phyloP scores from a whole-genome alignment of 2,888 invertebrate genomes.

The Polietes domitor region DNA sequence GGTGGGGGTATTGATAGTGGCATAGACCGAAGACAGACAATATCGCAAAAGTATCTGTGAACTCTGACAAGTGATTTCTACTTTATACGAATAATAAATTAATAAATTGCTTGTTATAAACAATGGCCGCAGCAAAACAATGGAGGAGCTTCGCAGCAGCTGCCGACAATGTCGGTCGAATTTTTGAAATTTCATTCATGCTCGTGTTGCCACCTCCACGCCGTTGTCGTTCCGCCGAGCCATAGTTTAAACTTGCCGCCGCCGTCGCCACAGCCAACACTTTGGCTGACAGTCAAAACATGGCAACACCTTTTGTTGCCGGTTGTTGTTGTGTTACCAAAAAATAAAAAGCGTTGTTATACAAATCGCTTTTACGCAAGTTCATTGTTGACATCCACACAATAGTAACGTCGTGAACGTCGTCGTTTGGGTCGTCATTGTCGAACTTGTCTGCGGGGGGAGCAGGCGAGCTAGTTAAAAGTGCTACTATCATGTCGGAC shows the following conservation, averaged over 20 bases:
- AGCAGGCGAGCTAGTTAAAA: background rate
- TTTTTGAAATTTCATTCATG: conserved; percentile 28
- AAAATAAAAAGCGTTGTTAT: background rate
- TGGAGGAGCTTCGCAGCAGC: too few relatives aligned
- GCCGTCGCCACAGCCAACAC: background rate
- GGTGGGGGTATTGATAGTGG: background rate
- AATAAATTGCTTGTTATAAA: background rate
- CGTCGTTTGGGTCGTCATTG: background rate
- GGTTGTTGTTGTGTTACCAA: background rate
- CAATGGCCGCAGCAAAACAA: too few relatives aligned
- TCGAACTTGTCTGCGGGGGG: background rate
- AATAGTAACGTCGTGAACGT: background rate
- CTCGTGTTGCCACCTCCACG: too few relatives aligned
- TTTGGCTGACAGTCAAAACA: conserved; percentile 39
- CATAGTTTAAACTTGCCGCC: too few relatives aligned
- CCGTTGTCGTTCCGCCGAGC: too few relatives aligned
- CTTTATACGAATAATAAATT: background rate
- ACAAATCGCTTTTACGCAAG: conserved; percentile 70
- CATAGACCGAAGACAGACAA: background rate
- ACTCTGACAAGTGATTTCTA: conserved; percentile 21
- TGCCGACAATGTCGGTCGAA: background rate
- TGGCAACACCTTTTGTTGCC: conserved; percentile 28
- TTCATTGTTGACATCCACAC: conserved; percentile 75
- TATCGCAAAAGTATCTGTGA: background rate
- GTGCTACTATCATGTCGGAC: background rate